Percentiles rank a stretch among this genome's conserved stretches.
Conservation (phyloP, 2,888 invertebrate species). For the Nemoura dubitans region DNA sequence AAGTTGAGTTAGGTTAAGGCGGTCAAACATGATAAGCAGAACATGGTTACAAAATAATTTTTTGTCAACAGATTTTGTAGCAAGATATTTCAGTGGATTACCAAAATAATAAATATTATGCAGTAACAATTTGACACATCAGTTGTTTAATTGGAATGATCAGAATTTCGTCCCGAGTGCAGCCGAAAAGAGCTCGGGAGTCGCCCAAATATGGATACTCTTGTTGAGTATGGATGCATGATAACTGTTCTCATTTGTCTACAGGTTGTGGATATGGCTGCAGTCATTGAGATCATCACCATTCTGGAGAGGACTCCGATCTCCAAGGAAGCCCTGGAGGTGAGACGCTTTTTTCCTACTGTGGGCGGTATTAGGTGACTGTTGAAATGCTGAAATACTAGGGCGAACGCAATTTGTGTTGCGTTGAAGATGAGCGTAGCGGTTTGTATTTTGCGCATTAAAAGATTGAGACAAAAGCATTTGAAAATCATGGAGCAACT, state of each 20-base stretch:
- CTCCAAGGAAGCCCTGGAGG: conserved; percentile 91
- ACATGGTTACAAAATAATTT: background rate
- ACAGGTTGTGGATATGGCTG: conserved; percentile 94
- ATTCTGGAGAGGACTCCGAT: conserved; percentile 90
- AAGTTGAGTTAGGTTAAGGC: background rate
- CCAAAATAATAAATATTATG: no score
- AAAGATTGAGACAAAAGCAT: no score
- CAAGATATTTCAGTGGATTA: no score
- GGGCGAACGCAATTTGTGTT: no score
- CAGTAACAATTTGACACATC: no score
- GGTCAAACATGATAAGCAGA: background rate
- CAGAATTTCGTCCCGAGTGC: no score
- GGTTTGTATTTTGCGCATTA: no score
- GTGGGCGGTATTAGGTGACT: background rate
- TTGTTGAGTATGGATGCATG: background rate
- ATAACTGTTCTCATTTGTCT: background rate
- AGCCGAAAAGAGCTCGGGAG: background rate
- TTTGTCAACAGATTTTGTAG: background rate
- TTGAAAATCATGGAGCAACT: no score
- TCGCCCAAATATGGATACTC: background rate
- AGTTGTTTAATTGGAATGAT: no score
- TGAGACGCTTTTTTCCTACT: conserved; percentile 60
- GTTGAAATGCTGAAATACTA: no score
- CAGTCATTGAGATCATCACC: conserved; percentile 92
- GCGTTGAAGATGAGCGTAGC: no score